Conservation (phyloP, 2,888 invertebrate species). For the Anthoptus insignis region DNA sequence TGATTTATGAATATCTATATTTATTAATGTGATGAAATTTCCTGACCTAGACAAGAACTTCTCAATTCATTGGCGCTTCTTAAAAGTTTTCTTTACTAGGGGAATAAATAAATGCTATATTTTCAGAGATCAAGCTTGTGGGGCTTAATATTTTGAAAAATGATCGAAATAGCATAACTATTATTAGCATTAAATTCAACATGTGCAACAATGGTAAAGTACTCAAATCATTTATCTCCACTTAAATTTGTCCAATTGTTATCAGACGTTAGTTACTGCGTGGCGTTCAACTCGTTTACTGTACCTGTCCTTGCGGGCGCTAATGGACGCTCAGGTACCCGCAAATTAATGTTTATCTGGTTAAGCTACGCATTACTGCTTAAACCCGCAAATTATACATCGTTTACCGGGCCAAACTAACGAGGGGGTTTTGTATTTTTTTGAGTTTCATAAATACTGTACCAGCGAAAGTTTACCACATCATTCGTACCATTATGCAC, state of each 20-base stretch:
- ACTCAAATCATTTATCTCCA: not conserved
- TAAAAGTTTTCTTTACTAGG: no score
- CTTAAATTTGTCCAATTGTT: conserved; percentile 45
- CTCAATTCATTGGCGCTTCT: no score
- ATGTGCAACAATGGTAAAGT: not conserved
- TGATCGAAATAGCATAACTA: no score
- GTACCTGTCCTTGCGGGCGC: conserved; percentile 61
- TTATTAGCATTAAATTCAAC: no score
- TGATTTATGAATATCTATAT: no score
- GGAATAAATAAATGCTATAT: no score
- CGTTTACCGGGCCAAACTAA: not conserved
- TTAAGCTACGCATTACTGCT: conserved; percentile 20
- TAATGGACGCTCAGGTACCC: conserved; percentile 16
- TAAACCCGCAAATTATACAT: conserved; percentile 18
- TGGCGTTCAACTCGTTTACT: conserved; percentile 68
- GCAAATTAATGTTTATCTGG: conserved; percentile 29
- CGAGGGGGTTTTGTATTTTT: not conserved
- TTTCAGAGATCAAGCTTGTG: no score
- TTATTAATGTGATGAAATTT: no score
- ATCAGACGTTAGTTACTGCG: conserved; percentile 71
- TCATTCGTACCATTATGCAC: no score
- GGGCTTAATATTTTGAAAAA: no score
- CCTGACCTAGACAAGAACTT: no score
- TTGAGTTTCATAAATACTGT: not conserved
- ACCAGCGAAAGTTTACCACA: no score